A percentile compares a stretch with the other conserved stretches of the same genome.
These are phyloP conservation scores for Drosophila insularis DNA, from an alignment of 1,140 invertebrate species.

Conservation along the genomic window DNA sequence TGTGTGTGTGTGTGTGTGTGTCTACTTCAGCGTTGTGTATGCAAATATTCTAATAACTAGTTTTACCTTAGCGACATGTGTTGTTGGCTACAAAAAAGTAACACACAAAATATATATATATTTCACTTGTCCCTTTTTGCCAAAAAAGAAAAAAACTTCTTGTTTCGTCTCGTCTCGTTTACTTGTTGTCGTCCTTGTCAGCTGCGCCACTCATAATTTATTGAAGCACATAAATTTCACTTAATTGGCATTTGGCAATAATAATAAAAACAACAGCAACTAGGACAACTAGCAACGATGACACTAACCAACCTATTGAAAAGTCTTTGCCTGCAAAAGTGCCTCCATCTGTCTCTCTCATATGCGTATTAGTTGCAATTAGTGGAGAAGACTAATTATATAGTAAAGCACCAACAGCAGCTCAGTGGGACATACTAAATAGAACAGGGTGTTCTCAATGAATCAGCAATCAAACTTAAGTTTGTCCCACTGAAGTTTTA, in stretches of 20 bases:
- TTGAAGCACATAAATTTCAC: conserved; percentile 78
- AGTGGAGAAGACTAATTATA: conserved; percentile 55
- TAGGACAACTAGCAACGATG: conserved; percentile 42
- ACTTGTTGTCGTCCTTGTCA: conserved; percentile 59
- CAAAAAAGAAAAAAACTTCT: conserved; percentile 43
- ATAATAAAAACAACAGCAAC: conserved; percentile 33
- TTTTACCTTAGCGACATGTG: conserved; percentile 77
- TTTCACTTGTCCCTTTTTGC: conserved; percentile 59
- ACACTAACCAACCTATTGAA: conserved; percentile 42
- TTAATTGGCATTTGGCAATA: conserved; percentile 75
- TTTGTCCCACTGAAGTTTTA: not conserved
- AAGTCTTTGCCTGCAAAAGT: conserved; percentile 35
- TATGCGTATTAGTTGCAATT: conserved; percentile 67
- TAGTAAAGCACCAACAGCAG: not conserved
- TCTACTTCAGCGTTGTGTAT: conserved; percentile 21
- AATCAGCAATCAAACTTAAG: not conserved
- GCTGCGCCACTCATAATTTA: conserved; percentile 72
- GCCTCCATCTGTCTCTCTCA: conserved; percentile 15
- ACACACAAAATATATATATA: conserved; percentile 31
- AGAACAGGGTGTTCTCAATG: not conserved
- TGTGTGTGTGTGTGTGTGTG: conserved; percentile 19
- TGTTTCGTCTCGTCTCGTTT: conserved; percentile 14
- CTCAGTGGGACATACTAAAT: not conserved
- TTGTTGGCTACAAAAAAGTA: conserved; percentile 40
- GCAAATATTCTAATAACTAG: conserved; percentile 77